A percentile compares a stretch with the other conserved stretches of the same genome.
Evolutionary conservation across 2,797 vertebrate genomes (phyloP).

Genomic region (Tenualosa ilisha): DNA sequence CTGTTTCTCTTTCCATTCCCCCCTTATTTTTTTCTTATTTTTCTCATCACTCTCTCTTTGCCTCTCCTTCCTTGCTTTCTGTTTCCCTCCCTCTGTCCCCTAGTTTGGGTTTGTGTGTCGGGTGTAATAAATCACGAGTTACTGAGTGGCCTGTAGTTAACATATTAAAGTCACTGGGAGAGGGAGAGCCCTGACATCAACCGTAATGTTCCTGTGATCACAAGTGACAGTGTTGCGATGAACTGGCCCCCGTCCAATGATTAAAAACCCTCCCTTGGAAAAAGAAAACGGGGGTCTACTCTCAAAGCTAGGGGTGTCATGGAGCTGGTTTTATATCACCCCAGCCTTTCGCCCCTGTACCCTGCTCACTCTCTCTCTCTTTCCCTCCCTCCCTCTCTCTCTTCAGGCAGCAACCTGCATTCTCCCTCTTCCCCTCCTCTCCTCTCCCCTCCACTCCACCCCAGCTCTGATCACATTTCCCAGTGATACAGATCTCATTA

Average conservation of each 20-base stretch:
- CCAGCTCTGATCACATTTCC: conserved; percentile 70
- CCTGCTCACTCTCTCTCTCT: conserved; percentile 35
- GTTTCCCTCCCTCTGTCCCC: neutral
- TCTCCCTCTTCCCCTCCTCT: conserved; percentile 35
- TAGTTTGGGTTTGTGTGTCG: conserved; percentile 13
- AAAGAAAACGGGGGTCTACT: neutral
- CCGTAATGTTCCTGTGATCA: conserved; percentile 39
- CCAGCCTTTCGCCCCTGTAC: conserved; percentile 49
- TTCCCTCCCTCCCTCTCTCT: conserved; percentile 49
- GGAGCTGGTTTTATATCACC: conserved; percentile 61
- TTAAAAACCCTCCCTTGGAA: conserved; percentile 23
- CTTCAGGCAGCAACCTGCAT: neutral
- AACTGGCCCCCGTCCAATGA: conserved; percentile 32
- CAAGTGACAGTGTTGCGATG: conserved; percentile 39
- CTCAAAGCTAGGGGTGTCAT: conserved; percentile 53
- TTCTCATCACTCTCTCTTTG: neutral
- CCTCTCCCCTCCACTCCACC: conserved; percentile 42
- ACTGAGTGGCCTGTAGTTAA: conserved; percentile 40
- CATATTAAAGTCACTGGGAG: conserved; percentile 33
- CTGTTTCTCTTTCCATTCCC: neutral
- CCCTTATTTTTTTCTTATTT: neutral
- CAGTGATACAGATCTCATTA: conserved; percentile 79
- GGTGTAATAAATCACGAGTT: conserved; percentile 35
- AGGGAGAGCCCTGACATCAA: neutral
- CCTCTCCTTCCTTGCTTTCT: neutral